A percentile compares a stretch with the other conserved stretches of the same genome.
phyloP scores from a whole-genome alignment of 2,888 invertebrate genomes.

The Marasmarcha lunaedactyla region DNA sequence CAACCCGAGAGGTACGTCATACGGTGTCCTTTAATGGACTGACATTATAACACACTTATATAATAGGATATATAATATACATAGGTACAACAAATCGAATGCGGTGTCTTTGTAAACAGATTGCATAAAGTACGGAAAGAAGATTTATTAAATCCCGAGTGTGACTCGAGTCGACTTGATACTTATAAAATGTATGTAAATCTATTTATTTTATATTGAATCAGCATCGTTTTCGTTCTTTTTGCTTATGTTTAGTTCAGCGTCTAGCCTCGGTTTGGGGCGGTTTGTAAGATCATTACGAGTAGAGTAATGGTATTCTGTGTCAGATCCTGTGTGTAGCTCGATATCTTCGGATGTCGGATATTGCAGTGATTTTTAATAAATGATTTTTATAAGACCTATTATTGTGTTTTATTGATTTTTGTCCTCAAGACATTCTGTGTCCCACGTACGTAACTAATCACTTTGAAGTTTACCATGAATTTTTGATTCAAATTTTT shows the following conservation, averaged over 20 bases:
- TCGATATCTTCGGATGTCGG: slow-evolving; percentile 31
- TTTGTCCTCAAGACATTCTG: too few species aligned
- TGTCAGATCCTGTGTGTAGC: slow-evolving; percentile 37
- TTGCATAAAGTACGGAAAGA: not conserved
- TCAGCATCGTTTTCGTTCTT: slow-evolving; percentile 39
- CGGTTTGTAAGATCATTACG: slow-evolving; percentile 35
- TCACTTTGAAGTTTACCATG: too few species aligned
- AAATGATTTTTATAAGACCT: slow-evolving; percentile 65
- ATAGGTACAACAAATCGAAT: slow-evolving; percentile 26
- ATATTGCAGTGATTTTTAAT: slow-evolving; percentile 62
- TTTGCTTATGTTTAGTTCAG: slow-evolving; percentile 49
- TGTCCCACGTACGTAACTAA: too few species aligned
- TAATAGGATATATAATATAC: slow-evolving; percentile 20
- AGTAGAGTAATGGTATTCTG: slow-evolving; percentile 37
- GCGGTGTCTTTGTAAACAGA: not conserved
- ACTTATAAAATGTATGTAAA: slow-evolving; percentile 23
- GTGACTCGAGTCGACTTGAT: not conserved
- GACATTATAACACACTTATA: slow-evolving; percentile 22
- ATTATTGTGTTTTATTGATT: slow-evolving; percentile 25
- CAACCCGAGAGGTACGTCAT: not conserved
- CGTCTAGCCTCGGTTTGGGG: slow-evolving; percentile 34
- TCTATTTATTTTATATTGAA: slow-evolving; percentile 57
- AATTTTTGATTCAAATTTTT: too few species aligned
- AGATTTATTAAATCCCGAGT: slow-evolving; percentile 6
- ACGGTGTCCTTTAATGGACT: slow-evolving; percentile 27